phyloP scores from a whole-genome alignment of 2,888 invertebrate genomes.

The Dione vanillae region DNA sequence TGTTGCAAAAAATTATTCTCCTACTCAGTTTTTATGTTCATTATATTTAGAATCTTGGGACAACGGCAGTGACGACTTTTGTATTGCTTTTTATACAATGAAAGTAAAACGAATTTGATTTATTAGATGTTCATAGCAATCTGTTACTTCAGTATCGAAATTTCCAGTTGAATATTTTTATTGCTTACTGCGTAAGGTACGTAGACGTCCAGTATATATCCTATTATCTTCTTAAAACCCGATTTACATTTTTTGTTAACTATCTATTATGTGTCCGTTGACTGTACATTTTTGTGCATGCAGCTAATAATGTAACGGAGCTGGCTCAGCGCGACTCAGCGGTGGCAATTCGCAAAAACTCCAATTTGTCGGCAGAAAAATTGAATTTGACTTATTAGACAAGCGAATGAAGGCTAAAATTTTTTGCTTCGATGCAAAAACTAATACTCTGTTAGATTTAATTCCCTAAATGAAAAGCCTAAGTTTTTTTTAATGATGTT shows the following conservation, averaged over 20 bases:
- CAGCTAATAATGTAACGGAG: constrained; percentile 28
- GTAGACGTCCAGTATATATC: neutral
- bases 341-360: constrained; percentile 31
- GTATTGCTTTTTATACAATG: constrained; percentile 12
- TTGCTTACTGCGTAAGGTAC: neutral
- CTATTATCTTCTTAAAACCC: neutral
- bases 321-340: constrained; percentile 21
- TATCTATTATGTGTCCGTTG: constrained; percentile 6
- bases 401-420: constrained; percentile 13
- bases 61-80: neutral
- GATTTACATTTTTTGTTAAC: neutral
- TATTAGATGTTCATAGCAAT: constrained; percentile 10
- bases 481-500: neutral
- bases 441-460: constrained; percentile 3
- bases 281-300: constrained; percentile 24
- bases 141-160: neutral
- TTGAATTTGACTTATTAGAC: constrained; percentile 37
- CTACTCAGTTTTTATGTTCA: constrained; percentile 11
- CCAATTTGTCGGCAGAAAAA: constrained; percentile 34
- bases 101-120: constrained; percentile 21
- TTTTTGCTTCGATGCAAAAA: constrained; percentile 15
- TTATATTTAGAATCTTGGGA: constrained; percentile 10
- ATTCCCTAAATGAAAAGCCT: constrained; percentile 1
- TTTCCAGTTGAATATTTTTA: constrained; percentile 5
- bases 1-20: constrained; percentile 7